phyloP scores from a whole-genome alignment of 1,140 invertebrate genomes.

The Drosophila triauraria region DNA sequence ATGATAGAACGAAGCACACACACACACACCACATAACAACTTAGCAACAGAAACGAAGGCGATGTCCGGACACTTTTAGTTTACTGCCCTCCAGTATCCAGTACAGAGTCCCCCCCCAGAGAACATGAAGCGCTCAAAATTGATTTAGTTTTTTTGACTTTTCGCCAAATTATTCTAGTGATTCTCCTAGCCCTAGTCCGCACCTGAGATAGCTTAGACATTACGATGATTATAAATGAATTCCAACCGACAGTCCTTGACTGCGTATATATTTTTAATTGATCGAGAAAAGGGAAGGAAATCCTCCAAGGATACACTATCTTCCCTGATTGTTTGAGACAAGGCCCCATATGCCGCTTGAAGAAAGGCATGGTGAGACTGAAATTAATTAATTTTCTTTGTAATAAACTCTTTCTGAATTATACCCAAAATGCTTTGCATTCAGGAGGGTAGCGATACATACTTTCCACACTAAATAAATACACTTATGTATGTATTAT shows the following conservation, averaged over 20 bases:
- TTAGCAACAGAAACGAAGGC: no score
- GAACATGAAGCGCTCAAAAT: not conserved
- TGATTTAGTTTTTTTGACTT: not conserved
- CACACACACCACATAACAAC: no score
- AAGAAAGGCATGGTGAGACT: constrained; percentile 6
- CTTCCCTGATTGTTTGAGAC: not conserved
- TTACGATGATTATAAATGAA: not conserved
- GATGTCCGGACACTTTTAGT: no score
- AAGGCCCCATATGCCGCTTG: not conserved
- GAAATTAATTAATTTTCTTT: not conserved
- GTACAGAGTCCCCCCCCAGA: no score
- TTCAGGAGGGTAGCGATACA: not conserved
- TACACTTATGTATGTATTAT: not conserved
- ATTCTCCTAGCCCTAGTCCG: not conserved
- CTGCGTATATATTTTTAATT: not conserved
- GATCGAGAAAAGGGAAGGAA: not conserved
- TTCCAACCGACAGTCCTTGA: not conserved
- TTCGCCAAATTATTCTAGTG: not conserved
- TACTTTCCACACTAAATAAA: not conserved
- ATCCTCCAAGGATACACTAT: not conserved
- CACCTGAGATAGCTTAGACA: not conserved
- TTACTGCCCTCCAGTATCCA: no score
- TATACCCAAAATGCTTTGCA: not conserved
- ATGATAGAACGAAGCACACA: no score
- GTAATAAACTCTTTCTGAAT: no score